phyloP scores from a whole-genome alignment of 2,888 invertebrate species.

The Acrocera orbiculus region DNA sequence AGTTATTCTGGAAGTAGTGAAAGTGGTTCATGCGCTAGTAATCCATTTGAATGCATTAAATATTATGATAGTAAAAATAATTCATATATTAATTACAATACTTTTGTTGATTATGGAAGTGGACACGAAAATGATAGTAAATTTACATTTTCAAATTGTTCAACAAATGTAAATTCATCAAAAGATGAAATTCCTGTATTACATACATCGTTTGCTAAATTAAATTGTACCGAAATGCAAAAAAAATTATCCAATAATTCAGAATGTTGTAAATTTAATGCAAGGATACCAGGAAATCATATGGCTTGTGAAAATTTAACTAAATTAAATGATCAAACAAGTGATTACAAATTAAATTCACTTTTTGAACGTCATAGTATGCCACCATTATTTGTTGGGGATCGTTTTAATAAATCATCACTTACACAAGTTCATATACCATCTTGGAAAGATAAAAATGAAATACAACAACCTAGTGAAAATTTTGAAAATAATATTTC shows the following conservation, averaged over 20 bases:
- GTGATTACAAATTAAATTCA: constrained; percentile 14
- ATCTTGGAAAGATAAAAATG: constrained; percentile 28
- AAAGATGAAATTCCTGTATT: constrained; percentile 23
- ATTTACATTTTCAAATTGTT: background rate
- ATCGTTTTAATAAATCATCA: constrained; percentile 37
- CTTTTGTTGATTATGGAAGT: constrained; percentile 34
- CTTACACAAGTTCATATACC: constrained; percentile 39
- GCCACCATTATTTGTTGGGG: constrained; percentile 43
- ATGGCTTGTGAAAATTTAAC: constrained; percentile 51
- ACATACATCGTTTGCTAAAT: constrained; percentile 34
- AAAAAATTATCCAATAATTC: constrained; percentile 43
- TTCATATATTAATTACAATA: constrained; percentile 31
- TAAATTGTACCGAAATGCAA: constrained; percentile 25
- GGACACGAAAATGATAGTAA: background rate
- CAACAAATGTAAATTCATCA: constrained; percentile 18
- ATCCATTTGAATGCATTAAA: constrained; percentile 48
- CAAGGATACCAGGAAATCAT: constrained; percentile 34
- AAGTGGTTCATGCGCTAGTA: constrained; percentile 35
- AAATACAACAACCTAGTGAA: constrained; percentile 21
- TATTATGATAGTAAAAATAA: constrained; percentile 38
- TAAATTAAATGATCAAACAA: constrained; percentile 42
- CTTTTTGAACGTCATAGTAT: constrained; percentile 42
- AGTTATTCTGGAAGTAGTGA: constrained; percentile 30
- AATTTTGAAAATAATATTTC: constrained; percentile 11
- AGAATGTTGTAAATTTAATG: constrained; percentile 40